Base-by-base conservation (phyloP, 35 echinoderm and acorn worm species). In the Strongylocentrotus purpuratus region DNA sequence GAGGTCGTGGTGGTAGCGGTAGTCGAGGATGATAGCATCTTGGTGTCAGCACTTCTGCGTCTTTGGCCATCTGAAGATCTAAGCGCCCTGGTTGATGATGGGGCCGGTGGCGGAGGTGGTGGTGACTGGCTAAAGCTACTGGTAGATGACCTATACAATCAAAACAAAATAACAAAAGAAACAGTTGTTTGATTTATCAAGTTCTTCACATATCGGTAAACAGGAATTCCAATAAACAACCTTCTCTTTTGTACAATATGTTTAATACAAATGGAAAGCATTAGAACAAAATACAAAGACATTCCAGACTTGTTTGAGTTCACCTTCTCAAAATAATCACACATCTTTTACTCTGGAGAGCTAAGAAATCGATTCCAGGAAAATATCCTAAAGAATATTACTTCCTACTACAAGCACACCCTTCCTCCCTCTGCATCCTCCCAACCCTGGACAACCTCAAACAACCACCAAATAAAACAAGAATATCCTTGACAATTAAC, bases 1-100 rank as follows among this genome's bases (percentile, higher is more conserved):
- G 47, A 35, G 32, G 94, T 86, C 5, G 18, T 20, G n/a, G 78
- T 33, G 58, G 45, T 47, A 15, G 20, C 7, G 65, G 20, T 78
- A n/a, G 65, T 8, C 7, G 65, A 78, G 45, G 60, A 86, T 71
- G 86, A 32, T 15, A 45, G 50, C 31, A 55, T 48, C 46, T 59
- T 95, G 94, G 87, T 70, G 87, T 87, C 45, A 46, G 71, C 61
- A 70, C 88, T 89, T 41, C 71, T 89, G 20, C 94, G 46, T 50
- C 86, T 88, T 31, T 48, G 15, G 94, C 86, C 17, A 31, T 95
- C 94, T 31, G 86, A 89, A 45, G 86, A 89, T 47, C 88, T 31
- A 32, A 89, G 61, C 47, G 47, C 46, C 31, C 94, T 90, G 31
- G 86, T 58, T 5, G 47, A 65, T 95, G 94, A 31, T 85, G 47